Conservation (phyloP, 2,888 invertebrate genomes). For the Ametastegia equiseti region DNA sequence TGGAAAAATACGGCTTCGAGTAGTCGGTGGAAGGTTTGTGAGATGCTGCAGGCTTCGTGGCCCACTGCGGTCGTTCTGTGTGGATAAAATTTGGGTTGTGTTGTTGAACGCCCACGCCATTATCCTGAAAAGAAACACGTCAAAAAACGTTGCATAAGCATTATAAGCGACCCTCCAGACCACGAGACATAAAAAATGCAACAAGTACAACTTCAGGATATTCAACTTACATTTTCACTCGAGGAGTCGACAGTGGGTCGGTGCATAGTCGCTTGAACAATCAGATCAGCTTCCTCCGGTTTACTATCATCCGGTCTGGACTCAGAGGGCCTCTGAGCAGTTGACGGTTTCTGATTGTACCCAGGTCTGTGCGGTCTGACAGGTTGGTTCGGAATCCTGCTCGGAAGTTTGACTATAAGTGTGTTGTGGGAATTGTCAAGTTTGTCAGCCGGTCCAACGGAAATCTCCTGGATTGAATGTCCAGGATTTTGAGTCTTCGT, state of each 20-base stretch:
- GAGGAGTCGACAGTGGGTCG: conserved; percentile 69
- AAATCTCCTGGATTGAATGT: background rate
- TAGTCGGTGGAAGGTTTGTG: conserved; percentile 64
- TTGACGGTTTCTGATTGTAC: conserved; percentile 62
- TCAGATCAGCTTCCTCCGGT: conserved; percentile 64
- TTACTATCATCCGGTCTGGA: conserved; percentile 66
- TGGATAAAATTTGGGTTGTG: conserved; percentile 66
- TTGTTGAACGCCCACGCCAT: conserved; percentile 36
- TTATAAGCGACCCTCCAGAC: background rate
- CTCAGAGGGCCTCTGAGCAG: conserved; percentile 61
- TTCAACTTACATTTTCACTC: conserved; percentile 63
- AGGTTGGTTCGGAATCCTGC: conserved; percentile 65
- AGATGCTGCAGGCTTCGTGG: conserved; percentile 65
- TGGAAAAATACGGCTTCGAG: conserved; percentile 67
- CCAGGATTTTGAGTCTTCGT: conserved; percentile 15
- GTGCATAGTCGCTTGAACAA: conserved; percentile 68
- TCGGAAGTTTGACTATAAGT: conserved; percentile 66
- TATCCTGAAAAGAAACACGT: background rate
- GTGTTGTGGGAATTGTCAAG: conserved; percentile 64
- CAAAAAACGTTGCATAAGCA: background rate
- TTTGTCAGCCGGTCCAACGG: conserved; percentile 60
- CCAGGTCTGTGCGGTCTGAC: conserved; percentile 64
- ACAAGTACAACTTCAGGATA: background rate
- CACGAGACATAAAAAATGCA: background rate
- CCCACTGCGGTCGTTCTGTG: conserved; percentile 70